These are phyloP conservation scores for Enteromius argenteus DNA, from an alignment of 2,797 vertebrate species.

Conservation along the genomic window DNA sequence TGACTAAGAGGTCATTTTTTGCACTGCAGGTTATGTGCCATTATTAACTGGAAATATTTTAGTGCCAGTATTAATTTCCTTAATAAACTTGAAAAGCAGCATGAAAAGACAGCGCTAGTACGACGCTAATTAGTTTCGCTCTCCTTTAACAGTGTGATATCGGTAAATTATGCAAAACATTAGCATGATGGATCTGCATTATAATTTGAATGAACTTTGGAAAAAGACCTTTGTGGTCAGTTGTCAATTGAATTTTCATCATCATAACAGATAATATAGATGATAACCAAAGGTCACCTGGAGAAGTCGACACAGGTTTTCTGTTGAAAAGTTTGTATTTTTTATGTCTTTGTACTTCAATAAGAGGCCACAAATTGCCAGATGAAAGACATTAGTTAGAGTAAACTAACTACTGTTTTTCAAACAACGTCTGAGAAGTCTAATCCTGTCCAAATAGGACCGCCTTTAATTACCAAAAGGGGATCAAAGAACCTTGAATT, in stretches of 20 bases:
- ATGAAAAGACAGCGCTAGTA: constrained; percentile 15
- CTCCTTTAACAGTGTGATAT: constrained; percentile 44
- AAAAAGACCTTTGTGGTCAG: constrained; percentile 41
- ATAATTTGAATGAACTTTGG: constrained; percentile 41
- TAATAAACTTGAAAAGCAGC: constrained; percentile 47
- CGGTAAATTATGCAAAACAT: constrained; percentile 44
- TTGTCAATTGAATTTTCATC: constrained; percentile 35
- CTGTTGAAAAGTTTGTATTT: neutral
- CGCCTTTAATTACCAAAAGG: neutral
- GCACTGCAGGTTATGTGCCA: neutral
- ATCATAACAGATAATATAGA: constrained; percentile 11
- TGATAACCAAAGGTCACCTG: constrained; percentile 25
- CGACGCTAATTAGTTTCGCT: constrained; percentile 32
- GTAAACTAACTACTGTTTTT: neutral
- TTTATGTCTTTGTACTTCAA: neutral
- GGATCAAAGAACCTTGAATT: neutral
- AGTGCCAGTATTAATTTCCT: constrained; percentile 40
- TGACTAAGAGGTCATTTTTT: constrained; percentile 2
- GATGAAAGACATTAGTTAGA: neutral
- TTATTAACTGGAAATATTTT: constrained; percentile 37
- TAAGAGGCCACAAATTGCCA: neutral
- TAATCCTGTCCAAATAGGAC: neutral
- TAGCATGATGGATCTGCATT: constrained; percentile 39
- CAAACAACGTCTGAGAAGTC: neutral
- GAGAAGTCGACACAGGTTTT: constrained; percentile 3